These are phyloP conservation scores for Drosophila tropicalis DNA, from an alignment of 1,140 invertebrate genomes.

Conservation along the genomic window DNA sequence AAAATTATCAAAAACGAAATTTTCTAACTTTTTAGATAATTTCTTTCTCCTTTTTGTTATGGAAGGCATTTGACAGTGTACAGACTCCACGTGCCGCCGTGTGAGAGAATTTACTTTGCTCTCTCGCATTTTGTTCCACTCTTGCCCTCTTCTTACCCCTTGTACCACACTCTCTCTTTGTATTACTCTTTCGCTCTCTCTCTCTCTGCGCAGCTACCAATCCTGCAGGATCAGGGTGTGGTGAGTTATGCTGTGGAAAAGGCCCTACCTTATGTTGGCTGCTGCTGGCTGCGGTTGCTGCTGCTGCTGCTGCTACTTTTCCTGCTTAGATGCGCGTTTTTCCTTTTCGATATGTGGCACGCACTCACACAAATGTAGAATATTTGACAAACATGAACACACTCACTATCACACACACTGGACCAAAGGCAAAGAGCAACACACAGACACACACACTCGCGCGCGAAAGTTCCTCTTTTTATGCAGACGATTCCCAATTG, in stretches of 20 bases:
- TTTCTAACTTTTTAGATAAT: conserved; percentile 50
- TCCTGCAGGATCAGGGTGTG: conserved; percentile 81
- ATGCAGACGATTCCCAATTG: conserved; percentile 11
- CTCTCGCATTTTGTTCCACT: not conserved
- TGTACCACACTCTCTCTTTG: not conserved
- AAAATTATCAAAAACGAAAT: conserved; percentile 70
- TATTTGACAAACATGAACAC: conserved; percentile 50
- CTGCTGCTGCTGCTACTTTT: conserved; percentile 47
- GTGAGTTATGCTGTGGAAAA: conserved; percentile 78
- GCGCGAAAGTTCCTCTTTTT: conserved; percentile 33
- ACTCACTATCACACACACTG: conserved; percentile 32
- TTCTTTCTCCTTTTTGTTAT: conserved; percentile 34
- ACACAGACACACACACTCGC: conserved; percentile 40
- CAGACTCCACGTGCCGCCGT: conserved; percentile 71
- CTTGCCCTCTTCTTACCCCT: not conserved
- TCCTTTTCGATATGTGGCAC: conserved; percentile 53
- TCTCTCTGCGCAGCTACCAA: conserved; percentile 69
- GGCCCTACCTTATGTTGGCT: conserved; percentile 70
- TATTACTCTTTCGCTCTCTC: conserved; percentile 11
- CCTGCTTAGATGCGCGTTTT: conserved; percentile 54
- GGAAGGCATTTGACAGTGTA: conserved; percentile 49
- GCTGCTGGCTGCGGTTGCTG: conserved; percentile 26
- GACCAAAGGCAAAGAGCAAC: conserved; percentile 14
- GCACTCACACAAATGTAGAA: conserved; percentile 33
- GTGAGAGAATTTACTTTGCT: not conserved